A percentile compares a stretch with the other conserved stretches of the same genome.
phyloP scores from a whole-genome alignment of 2,888 invertebrate species.

The Anticlea derivata region DNA sequence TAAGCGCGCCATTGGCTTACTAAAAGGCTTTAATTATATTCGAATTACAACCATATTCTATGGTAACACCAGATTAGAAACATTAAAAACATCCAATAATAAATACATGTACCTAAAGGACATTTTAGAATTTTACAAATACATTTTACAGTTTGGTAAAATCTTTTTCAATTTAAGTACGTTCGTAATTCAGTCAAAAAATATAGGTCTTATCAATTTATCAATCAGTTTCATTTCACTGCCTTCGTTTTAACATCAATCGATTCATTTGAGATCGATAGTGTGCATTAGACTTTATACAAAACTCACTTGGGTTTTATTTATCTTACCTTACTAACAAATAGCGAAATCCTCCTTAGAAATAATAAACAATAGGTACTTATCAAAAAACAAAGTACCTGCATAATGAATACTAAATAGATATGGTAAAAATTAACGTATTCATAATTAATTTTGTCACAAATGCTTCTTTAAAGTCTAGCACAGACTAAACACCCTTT shows the following conservation, averaged over 20 bases:
- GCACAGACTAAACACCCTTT: conserved; percentile 57
- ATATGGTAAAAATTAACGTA: conserved; percentile 47
- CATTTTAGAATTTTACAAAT: no score
- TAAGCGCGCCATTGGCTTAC: conserved; percentile 28
- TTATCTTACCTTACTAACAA: conserved; percentile 34
- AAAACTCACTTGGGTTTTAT: conserved; percentile 27
- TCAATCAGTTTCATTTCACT: conserved; percentile 29
- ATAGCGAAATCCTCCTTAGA: conserved; percentile 41
- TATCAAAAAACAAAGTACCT: conserved; percentile 46
- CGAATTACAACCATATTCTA: conserved; percentile 28
- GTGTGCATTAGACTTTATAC: conserved; percentile 12
- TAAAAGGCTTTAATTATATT: conserved; percentile 24
- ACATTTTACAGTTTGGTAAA: conserved; percentile 43
- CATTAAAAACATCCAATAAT: conserved; percentile 31
- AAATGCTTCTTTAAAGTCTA: conserved; percentile 73
- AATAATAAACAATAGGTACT: conserved; percentile 40
- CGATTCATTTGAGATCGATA: conserved; percentile 8
- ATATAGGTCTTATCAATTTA: conserved; percentile 33
- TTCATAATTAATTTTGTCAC: conserved; percentile 45
- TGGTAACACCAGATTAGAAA: conserved; percentile 31
- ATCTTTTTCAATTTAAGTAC: conserved; percentile 45
- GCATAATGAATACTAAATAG: conserved; percentile 39
- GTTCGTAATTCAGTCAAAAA: conserved; percentile 37
- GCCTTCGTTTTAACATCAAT: conserved; percentile 16
- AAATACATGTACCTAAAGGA: no score